Base-by-base conservation (phyloP, 1,140 invertebrate species). In the Meteorus sp. region DNA sequence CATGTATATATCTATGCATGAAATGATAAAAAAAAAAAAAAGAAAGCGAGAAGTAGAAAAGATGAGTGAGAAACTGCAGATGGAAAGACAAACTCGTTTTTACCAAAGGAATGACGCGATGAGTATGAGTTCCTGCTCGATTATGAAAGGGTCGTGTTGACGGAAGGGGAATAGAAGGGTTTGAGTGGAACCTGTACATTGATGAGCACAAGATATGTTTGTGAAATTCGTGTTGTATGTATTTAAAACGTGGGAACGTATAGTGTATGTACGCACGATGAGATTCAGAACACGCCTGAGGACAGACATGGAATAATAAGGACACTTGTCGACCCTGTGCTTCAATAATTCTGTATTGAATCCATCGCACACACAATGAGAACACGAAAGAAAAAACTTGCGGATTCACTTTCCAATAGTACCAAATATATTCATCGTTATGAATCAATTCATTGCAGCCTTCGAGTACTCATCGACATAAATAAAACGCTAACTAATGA, bases 261-360 rank as follows among this genome's bases (percentile, higher is more conserved):
- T n/a, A n/a, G n/a, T n/a, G n/a, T n/a, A 35, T 33, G 52, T 56
- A 59, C 52, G 41, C 29, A 31, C 50, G 50, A 62, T 59, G 65
- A 62, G 62, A 68, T 66, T 64, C 48, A 25, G 41, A 62, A 55
- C 37, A 8, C n/a, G 52, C 17, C 35, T 53, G 54, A 63, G 48
- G 45, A 59, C 50, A 56, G 57, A 48, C 51, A 56, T 63, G 61
- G 54, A 66, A 68, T 69, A 71, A 73, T 73, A 70, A 72, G 69
- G 62, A 74, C 68, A 69, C 68, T 72, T 63, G 71, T 66, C 65
- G 62, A 53, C 45, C 39, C 37, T 13, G 31, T 39, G 56, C 48
- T 52, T 59, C 37, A 59, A 59, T 59, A 59, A 53, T 60, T 53
- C 43, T n/a, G n/a, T n/a, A n/a, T n/a, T n/a, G n/a, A n/a, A n/a